phyloP scores from a whole-genome alignment of 2,888 invertebrate species.

The Idaea straminata region DNA sequence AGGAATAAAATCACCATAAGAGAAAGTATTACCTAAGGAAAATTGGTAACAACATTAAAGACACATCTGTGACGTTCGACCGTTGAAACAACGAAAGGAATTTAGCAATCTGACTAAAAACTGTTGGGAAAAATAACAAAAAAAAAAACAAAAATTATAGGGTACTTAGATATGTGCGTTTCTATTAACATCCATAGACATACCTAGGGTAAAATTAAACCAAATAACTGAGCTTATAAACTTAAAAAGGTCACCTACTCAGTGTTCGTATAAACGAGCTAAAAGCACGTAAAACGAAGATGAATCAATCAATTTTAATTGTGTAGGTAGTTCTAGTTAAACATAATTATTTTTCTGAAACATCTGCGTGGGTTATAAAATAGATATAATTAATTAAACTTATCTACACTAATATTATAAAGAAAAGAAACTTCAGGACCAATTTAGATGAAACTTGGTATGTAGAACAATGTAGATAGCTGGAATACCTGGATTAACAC shows the following conservation, averaged over 20 bases:
- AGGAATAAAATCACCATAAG: neutral
- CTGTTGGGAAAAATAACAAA: neutral
- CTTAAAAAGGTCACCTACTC: too few relatives aligned
- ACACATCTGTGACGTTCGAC: neutral
- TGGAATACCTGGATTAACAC: too few relatives aligned
- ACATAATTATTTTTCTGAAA: too few relatives aligned
- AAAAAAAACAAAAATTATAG: neutral
- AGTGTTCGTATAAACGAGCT: neutral
- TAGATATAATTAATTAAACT: too few relatives aligned
- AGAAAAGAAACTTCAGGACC: too few relatives aligned
- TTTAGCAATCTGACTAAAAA: neutral
- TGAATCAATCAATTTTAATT: neutral
- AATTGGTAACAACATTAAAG: neutral
- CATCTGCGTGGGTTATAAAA: too few relatives aligned
- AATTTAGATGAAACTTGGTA: too few relatives aligned
- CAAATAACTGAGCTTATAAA: too few relatives aligned
- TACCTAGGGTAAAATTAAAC: neutral
- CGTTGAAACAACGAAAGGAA: neutral
- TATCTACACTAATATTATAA: too few relatives aligned
- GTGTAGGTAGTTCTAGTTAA: neutral
- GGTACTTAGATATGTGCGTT: neutral
- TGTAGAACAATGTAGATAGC: too few relatives aligned
- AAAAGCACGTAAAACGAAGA: neutral
- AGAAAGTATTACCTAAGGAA: neutral
- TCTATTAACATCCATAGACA: neutral